Evolutionary conservation across 2,113 vertebrate genomes (phyloP).

Genomic region (Nycticorax nycticorax): DNA sequence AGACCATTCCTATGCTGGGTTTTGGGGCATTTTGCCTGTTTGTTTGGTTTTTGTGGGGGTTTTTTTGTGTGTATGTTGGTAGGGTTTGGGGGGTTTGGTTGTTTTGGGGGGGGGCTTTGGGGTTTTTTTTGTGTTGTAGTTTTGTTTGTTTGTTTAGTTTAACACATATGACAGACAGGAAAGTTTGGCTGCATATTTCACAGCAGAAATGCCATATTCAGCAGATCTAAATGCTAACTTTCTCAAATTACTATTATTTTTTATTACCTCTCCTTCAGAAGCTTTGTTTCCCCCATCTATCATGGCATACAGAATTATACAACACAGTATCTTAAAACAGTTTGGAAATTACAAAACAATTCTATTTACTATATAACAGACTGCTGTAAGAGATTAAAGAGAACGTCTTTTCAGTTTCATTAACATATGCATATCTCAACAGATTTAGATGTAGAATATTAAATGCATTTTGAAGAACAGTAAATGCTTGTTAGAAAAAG

Average conservation of each 20-base stretch:
- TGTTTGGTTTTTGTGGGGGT: no score
- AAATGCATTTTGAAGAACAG: slow-evolving; percentile 42
- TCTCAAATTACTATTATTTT: not conserved
- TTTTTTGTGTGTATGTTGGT: not conserved
- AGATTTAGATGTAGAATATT: slow-evolving; percentile 63
- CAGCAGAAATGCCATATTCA: not conserved
- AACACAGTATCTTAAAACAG: not conserved
- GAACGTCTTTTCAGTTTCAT: slow-evolving; percentile 42
- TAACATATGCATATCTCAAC: slow-evolving; percentile 73
- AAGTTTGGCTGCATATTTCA: not conserved
- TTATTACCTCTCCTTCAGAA: not conserved
- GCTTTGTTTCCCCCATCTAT: not conserved
- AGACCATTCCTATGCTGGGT: accelerated
- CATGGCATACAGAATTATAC: not conserved
- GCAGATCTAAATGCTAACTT: not conserved
- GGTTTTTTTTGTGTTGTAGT: no score
- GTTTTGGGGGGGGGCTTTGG: no score
- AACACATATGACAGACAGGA: not conserved
- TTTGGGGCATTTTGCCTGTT: no score
- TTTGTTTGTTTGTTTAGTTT: not conserved
- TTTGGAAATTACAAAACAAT: slow-evolving; percentile 55
- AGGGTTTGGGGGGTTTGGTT: not conserved
- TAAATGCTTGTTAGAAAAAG: slow-evolving; percentile 68
- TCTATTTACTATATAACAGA: slow-evolving; percentile 66
- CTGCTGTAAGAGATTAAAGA: slow-evolving; percentile 70